Evolutionary conservation across 2,113 vertebrate genomes (phyloP), one percentile per base, ranked within the genome.

Genomic region (Mus musculus): DNA sequence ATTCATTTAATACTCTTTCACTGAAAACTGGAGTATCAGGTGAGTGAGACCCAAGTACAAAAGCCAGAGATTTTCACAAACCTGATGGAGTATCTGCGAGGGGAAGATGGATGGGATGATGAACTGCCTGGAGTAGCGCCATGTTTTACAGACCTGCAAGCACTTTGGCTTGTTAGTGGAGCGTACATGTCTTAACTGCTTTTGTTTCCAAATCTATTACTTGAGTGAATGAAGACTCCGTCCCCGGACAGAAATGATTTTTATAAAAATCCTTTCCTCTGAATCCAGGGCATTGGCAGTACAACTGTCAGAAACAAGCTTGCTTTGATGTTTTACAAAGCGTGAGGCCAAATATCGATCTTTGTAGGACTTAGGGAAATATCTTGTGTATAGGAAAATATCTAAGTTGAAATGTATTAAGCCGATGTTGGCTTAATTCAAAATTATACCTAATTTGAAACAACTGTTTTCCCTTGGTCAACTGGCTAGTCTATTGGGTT

Each of bases 361-460:
- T 94, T 93, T 90, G 56, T 49, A 76, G 80, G 72, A 89, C 54
- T 95, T 86, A 86, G 65, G 42, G 17, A 93, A 89, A 63, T 33
- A 85, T 56, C 56, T 63, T 75, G n/a, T 26, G 26, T 39, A 46
- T 16, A 93, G 85, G 81, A 90, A 89, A 90, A 77, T 30, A 96
- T 90, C 69, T 91, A 69, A 72, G 30, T 63, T 93, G 95, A 96
- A 95, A 94, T 46, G 65, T 85, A 88, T 52, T 89, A 96, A 96
- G 81, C 61, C 42, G 89, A 89, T 87, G 69, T 93, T 94, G 88
- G 77, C 82, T 96, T 91, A 92, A 97, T 92, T 95, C 85, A 96
- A 94, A 96, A 97, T 94, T 80, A 89, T 24, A 96, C 67, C 88
- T 97, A 96, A 97, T 96, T 96, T 75, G 67, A 96, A 97, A 95